phyloP scores from a whole-genome alignment of 2,888 invertebrate species.

The Hydraecia micacea region DNA sequence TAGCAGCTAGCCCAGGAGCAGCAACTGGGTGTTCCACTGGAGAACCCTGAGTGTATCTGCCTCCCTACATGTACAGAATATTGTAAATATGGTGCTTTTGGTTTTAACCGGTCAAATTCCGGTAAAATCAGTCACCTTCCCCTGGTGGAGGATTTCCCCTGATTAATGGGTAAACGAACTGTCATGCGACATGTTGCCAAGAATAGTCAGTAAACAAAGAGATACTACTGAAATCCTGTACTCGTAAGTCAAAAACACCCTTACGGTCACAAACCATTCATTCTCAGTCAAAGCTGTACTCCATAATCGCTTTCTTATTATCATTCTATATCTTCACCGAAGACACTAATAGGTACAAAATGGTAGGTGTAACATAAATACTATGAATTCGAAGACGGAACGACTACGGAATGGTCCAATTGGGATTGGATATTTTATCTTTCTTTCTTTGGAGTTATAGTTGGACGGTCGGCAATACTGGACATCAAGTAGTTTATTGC shows the following conservation, averaged over 20 bases:
- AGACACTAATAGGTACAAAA: neutral
- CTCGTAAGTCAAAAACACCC: neutral
- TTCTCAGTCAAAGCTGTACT: neutral
- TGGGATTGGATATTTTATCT: conserved; percentile 65
- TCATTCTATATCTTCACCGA: neutral
- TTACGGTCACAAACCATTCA: neutral
- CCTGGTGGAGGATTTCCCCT: neutral
- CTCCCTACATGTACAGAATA: neutral
- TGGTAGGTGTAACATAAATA: conserved; percentile 21
- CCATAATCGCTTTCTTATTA: neutral
- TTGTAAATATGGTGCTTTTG: neutral
- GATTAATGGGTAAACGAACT: neutral
- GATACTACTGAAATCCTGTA: neutral
- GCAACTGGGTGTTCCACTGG: neutral
- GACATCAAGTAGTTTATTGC: conserved; percentile 58
- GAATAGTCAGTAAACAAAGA: neutral
- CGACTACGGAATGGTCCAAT: conserved; percentile 34
- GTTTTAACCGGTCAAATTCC: neutral
- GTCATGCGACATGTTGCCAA: neutral
- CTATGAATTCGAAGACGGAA: conserved; percentile 23
- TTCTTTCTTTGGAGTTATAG: conserved; percentile 46
- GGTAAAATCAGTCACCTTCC: neutral
- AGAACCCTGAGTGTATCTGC: neutral
- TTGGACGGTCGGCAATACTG: conserved; percentile 37
- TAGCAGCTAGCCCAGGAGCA: neutral